phyloP scores from a whole-genome alignment of 2,113 vertebrate genomes.

The Myrmecobius fasciatus region DNA sequence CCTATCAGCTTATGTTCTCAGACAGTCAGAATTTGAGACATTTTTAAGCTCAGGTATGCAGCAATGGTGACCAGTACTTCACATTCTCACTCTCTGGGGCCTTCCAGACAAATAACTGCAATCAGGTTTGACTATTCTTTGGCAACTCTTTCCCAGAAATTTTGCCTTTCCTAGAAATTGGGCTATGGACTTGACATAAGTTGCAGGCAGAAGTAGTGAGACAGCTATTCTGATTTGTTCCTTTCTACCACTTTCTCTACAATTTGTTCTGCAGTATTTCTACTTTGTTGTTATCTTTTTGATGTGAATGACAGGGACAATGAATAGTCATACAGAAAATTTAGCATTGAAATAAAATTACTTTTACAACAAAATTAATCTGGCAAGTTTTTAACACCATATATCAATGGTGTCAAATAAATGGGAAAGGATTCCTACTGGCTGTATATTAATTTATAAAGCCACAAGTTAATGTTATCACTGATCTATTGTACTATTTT shows the following conservation, averaged over 20 bases:
- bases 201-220: not conserved
- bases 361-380: not conserved
- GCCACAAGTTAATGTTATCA: not conserved
- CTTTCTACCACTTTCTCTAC: not conserved
- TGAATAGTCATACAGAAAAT: not conserved
- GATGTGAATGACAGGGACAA: not conserved
- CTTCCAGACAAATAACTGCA: not conserved
- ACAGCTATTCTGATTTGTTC: conserved; percentile 47
- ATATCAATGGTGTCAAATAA: not conserved
- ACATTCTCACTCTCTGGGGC: conserved; percentile 8
- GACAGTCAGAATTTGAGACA: conserved; percentile 31
- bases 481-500: not conserved
- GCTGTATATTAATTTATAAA: not conserved
- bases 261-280: not conserved
- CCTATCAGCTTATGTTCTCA: not conserved
- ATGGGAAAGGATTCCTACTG: not conserved
- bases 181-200: conserved; percentile 43
- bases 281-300: not conserved
- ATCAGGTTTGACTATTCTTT: not conserved
- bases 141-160: conserved; percentile 24
- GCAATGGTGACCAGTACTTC: not conserved
- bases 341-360: conserved; percentile 18
- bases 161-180: conserved; percentile 48
- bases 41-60: conserved; percentile 24
- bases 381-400: not conserved